These are phyloP conservation scores for Hemithea aestivaria DNA, from an alignment of 2,888 invertebrate genomes.

Conservation along the genomic window DNA sequence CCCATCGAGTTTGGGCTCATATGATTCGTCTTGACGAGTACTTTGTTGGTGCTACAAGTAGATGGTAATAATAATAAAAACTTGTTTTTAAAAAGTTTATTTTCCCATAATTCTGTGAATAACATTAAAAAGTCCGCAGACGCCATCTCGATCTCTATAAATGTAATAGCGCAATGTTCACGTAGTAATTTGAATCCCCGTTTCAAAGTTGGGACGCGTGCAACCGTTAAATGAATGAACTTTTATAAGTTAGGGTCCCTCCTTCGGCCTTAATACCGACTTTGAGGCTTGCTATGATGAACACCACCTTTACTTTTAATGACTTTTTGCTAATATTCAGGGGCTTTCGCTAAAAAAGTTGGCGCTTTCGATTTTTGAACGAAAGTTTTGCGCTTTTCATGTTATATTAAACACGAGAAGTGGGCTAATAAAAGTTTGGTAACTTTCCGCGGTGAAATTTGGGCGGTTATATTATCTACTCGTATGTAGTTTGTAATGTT, in stretches of 20 bases:
- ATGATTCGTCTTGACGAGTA: no score
- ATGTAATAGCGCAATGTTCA: slow-evolving; percentile 27
- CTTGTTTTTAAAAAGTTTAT: no score
- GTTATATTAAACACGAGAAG: slow-evolving; percentile 23
- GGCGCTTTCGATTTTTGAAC: slow-evolving; percentile 48
- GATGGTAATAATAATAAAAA: no score
- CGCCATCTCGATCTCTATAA: slow-evolving; percentile 11
- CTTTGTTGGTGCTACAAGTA: no score
- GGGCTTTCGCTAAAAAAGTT: slow-evolving; percentile 47
- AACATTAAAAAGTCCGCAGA: not conserved
- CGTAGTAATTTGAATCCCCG: slow-evolving; percentile 63
- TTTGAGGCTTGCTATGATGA: slow-evolving; percentile 68
- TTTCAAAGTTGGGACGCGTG: slow-evolving; percentile 52
- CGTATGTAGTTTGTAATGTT: no score
- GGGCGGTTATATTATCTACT: no score
- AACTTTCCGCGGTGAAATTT: slow-evolving; percentile 11
- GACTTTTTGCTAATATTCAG: slow-evolving; percentile 77
- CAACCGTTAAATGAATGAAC: slow-evolving; percentile 78
- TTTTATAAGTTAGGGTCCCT: slow-evolving; percentile 70
- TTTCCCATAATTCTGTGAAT: no score
- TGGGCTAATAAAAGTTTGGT: slow-evolving; percentile 25
- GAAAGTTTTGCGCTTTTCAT: slow-evolving; percentile 23
- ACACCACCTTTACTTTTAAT: slow-evolving; percentile 76
- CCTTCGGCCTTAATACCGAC: slow-evolving; percentile 65
- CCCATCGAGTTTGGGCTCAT: no score